A percentile compares a stretch with the other conserved stretches of the same genome.
phyloP scores from a whole-genome alignment of 2,888 invertebrate species.

The Diaphora mendica region DNA sequence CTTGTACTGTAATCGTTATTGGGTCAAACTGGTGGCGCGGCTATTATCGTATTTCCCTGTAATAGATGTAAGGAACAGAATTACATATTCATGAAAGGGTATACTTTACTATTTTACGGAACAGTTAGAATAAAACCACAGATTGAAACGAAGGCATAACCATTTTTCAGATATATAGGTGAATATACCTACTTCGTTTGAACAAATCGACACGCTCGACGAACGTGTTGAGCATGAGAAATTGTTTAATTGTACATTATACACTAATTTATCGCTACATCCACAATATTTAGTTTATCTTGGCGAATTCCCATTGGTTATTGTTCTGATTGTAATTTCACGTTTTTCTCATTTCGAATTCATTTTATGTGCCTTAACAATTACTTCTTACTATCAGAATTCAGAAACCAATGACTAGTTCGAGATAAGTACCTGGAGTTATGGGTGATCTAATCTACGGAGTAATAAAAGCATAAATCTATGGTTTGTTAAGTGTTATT shows the following conservation, averaged over 20 bases:
- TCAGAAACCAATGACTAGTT: conserved; percentile 26
- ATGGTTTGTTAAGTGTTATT: conserved; percentile 51
- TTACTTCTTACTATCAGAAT: conserved; percentile 38
- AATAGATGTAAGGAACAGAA: background rate
- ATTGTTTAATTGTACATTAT: conserved; percentile 62
- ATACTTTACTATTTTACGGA: background rate
- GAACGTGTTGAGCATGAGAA: conserved; percentile 62
- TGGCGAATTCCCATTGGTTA: conserved; percentile 51
- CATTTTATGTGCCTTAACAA: conserved; percentile 39
- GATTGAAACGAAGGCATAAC: background rate
- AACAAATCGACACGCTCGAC: conserved; percentile 55
- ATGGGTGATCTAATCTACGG: conserved; percentile 30
- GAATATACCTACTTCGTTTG: background rate
- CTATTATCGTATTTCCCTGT: background rate
- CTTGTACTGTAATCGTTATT: conserved; percentile 6
- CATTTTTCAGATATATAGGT: background rate
- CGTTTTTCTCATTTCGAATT: conserved; percentile 51
- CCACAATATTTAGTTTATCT: conserved; percentile 51
- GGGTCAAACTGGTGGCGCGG: background rate
- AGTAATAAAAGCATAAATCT: conserved; percentile 52
- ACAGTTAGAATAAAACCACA: background rate
- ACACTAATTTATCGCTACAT: conserved; percentile 55
- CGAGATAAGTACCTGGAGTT: conserved; percentile 29
- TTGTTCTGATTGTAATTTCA: conserved; percentile 49
- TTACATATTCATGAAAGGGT: background rate